phyloP scores from a whole-genome alignment of 2,113 vertebrate genomes.

The Ctenodactylus gundi region DNA sequence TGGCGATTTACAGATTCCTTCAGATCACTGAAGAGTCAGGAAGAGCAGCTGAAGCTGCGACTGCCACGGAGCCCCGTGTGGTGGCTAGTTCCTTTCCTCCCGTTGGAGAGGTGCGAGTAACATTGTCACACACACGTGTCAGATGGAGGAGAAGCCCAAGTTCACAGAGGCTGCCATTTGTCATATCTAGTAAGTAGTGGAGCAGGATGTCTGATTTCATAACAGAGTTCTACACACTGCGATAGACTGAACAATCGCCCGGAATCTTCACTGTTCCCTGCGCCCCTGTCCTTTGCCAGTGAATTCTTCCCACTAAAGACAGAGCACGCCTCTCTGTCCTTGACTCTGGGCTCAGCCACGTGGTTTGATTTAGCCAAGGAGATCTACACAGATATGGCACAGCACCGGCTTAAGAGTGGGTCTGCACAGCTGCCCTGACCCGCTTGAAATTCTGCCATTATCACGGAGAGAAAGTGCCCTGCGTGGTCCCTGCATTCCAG shows the following conservation, averaged over 20 bases:
- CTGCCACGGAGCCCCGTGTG: not conserved
- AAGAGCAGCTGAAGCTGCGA: not conserved
- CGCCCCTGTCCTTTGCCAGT: not conserved
- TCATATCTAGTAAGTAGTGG: not conserved
- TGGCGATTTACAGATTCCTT: not conserved
- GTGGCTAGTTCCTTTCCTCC: not conserved
- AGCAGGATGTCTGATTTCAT: not conserved
- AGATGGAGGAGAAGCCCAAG: not conserved
- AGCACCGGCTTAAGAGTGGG: not conserved
- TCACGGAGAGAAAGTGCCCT: not conserved
- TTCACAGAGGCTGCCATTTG: not conserved
- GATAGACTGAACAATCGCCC: not conserved
- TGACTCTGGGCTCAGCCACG: not conserved
- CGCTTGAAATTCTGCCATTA: not conserved
- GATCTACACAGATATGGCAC: not conserved
- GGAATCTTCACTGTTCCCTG: not conserved
- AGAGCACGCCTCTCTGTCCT: not conserved
- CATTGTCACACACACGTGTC: not conserved
- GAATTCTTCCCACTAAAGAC: not conserved
- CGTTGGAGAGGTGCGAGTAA: too few species aligned
- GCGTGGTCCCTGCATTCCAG: not conserved
- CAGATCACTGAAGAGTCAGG: not conserved
- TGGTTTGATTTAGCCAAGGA: not conserved
- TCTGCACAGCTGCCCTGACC: not conserved
- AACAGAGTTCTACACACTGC: not conserved